Evolutionary conservation across 2,888 invertebrate genomes (phyloP), one percentile per base, ranked within the genome.

Genomic region (Noctuana brunneofusca): DNA sequence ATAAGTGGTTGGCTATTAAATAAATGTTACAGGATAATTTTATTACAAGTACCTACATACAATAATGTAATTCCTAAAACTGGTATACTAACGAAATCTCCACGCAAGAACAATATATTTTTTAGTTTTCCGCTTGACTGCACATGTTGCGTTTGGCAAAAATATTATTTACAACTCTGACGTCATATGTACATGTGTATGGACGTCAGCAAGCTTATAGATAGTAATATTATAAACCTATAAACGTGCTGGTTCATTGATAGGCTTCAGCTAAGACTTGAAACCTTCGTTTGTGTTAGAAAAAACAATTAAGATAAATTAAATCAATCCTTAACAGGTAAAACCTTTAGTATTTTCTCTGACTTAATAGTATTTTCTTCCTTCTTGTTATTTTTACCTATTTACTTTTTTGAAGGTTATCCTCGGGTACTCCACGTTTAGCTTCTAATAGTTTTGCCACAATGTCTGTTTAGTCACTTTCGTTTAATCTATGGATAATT

Each of bases 201-300:
- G 14, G n/a, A 14, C 24, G 49, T 49, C 27, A 24, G 49, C 20
- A 48, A 48, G 49, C 14, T 49, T 49, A 49, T 41, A 16, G 18
- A 41, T 27, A 27, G 24, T 8, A 49, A 49, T 49, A 24, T 22
- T 22, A 22, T 49, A 46, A 46, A 20, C 20, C n/a, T n/a, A n/a
- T 46, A 11, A 46, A 20, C 46, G 14, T 5, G 46, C 18, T 20
- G 46, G 46, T 18, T 46, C 20, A 46, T 46, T 46, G 18, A 46
- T 20, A 46, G 11, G 46, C 46, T 46, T 46, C 9, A 46, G 9
- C 20, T 46, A 46, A 46, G 11, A 46, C 16, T 46, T 20, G 8
- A 18, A 18, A 43, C 16, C 1, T n/a, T 38, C 38, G 6, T 14
- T 43, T 43, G 43, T 43, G 0, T 43, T 18, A 14, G 2, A 5